phyloP scores from a whole-genome alignment of 2,113 vertebrate species.

The Condylura cristata region DNA sequence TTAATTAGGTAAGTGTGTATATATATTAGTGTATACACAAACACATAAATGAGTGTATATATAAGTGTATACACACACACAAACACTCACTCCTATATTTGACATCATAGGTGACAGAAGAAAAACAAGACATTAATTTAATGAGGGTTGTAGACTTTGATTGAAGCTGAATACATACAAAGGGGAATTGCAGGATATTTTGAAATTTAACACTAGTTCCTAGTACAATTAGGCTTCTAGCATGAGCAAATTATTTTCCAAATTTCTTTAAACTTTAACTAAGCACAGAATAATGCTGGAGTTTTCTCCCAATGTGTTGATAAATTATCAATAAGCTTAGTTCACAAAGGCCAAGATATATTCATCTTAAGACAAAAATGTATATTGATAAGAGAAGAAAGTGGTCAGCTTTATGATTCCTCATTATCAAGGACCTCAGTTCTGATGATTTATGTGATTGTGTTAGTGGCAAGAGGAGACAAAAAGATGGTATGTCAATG shows the following conservation, averaged over 20 bases:
- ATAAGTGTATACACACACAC: background rate
- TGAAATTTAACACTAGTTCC: background rate
- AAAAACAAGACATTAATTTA: background rate
- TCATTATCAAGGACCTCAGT: background rate
- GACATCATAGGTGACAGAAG: background rate
- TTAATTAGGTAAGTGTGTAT: constrained; percentile 4
- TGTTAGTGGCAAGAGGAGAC: background rate
- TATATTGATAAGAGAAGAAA: background rate
- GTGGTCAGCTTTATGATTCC: background rate
- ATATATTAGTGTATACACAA: too few relatives aligned
- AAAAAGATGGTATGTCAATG: background rate
- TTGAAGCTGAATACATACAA: background rate
- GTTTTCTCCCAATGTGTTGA: background rate
- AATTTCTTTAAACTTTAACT: background rate
- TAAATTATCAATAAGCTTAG: background rate
- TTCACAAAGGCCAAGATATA: background rate
- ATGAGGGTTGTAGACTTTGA: background rate
- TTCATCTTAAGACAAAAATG: background rate
- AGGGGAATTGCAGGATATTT: background rate
- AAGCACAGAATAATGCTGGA: background rate
- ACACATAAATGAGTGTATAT: too few relatives aligned
- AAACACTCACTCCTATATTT: background rate
- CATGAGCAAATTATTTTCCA: background rate
- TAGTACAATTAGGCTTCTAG: background rate
- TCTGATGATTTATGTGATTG: background rate